phyloP scores from a whole-genome alignment of 2,888 invertebrate genomes.

The Blastobasis lacticolella region DNA sequence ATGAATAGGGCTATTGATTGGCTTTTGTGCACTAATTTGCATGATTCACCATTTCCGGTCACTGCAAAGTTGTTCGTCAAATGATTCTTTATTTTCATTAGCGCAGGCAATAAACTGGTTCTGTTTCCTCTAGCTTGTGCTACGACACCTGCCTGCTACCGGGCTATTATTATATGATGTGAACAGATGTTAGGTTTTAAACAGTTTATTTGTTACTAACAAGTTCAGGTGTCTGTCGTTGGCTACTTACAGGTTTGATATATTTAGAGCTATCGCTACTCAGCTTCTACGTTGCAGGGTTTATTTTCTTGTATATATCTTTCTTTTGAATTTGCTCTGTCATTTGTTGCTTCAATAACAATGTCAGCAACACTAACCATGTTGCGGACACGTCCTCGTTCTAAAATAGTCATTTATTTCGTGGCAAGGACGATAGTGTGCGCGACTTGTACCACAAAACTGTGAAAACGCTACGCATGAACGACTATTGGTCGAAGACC shows the following conservation, averaged over 20 bases:
- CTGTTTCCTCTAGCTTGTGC: slow-evolving; percentile 12
- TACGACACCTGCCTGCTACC: slow-evolving; percentile 14
- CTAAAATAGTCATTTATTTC: slow-evolving; percentile 34
- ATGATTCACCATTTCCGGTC: slow-evolving; percentile 46
- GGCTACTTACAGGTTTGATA: too few relatives aligned
- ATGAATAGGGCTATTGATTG: slow-evolving; percentile 41
- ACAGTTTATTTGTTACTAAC: too few relatives aligned
- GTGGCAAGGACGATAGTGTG: slow-evolving; percentile 25
- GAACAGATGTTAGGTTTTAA: slow-evolving; percentile 4
- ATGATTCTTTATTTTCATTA: slow-evolving; percentile 9
- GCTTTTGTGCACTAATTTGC: slow-evolving; percentile 21
- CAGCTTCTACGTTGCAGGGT: too few relatives aligned
- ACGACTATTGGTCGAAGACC: slow-evolving; percentile 25
- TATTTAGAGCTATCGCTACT: too few relatives aligned
- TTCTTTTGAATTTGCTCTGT: too few relatives aligned
- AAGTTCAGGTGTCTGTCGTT: too few relatives aligned
- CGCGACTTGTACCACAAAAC: slow-evolving; percentile 20
- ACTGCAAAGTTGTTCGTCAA: slow-evolving; percentile 3
- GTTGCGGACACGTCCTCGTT: slow-evolving; percentile 31
- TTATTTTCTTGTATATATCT: too few relatives aligned
- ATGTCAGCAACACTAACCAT: slow-evolving; percentile 13
- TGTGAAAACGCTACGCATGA: slow-evolving; percentile 21
- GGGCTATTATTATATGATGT: slow-evolving; percentile 1
- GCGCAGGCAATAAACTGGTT: slow-evolving; percentile 11
- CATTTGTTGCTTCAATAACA: too few relatives aligned